Base-by-base conservation (phyloP, 1,140 invertebrate species). In the Cotesia typhae region DNA sequence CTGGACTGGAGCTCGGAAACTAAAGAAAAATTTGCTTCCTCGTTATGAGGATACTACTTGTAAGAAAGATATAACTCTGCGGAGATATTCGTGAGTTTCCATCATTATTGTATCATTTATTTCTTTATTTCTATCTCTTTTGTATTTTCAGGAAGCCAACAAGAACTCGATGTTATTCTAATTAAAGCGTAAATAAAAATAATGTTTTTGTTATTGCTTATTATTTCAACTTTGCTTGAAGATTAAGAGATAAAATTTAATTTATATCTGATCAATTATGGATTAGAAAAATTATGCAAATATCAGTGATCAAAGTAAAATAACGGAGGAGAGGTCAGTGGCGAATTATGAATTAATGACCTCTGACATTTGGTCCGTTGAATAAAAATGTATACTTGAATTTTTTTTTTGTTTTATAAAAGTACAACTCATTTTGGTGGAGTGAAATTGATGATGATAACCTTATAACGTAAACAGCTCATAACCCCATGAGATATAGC, bases 11-110 rank as follows among this genome's bases (percentile, higher is more conserved):
- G 53, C 38, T 52, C 63, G 17, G 10, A 57, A 67, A 67, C 70
- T 72, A 7, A 14, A 72, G 64, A 72, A 72, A 72, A 72, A 72
- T 53, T 72, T 72, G 52, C 52, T 38, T 37, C 37, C 70, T 67
- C 70, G 63, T 72, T 71, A 71, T 67, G 64, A 72, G 64, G 47
- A 65, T 51, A 63, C 66, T 67, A 63, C 66, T 53, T n/a, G 35
- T 38, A 20, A 38, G 17, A 36, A 65, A 51, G 12, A 35, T 10
- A 14, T 10, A 57, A 38, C 17, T 20, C 5, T 9, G 28, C 7
- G n/a, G 66, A 47, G 17, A 52, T 7, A 47, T 67, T n/a, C 20
- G n/a, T 17, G 5, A 10, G 36, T 14, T 66, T 66, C 20, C 17
- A 20, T 59, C 57, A 17, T 59, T 59, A 17, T 59, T 17, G 57